A percentile compares a stretch with the other conserved stretches of the same genome.
Conservation (phyloP, 2,113 vertebrate species). For the Grus americana region DNA sequence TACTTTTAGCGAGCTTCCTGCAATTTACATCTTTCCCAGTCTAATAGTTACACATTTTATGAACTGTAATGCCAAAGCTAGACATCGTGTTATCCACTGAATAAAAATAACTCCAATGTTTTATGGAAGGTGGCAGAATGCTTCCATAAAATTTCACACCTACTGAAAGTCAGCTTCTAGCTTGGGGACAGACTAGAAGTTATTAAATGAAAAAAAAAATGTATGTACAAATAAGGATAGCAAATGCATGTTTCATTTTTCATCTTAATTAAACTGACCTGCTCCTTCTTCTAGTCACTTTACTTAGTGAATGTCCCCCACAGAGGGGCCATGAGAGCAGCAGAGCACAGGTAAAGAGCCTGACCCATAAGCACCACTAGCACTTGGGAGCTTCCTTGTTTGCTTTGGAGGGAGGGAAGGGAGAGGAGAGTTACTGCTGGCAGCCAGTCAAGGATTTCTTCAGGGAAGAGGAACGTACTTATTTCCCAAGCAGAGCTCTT, state of each 20-base stretch:
- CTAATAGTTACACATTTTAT: neutral
- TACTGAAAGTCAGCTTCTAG: neutral
- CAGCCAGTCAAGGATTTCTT: neutral
- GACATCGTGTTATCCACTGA: neutral
- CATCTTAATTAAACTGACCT: neutral
- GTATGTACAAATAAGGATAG: neutral
- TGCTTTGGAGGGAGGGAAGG: neutral
- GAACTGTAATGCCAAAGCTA: neutral
- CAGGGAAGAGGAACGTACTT: neutral
- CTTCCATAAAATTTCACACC: neutral
- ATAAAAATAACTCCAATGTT: neutral
- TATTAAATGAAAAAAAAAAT: neutral
- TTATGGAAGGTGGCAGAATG: neutral
- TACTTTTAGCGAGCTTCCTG: neutral
- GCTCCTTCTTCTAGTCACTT: neutral
- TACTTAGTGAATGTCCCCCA: neutral
- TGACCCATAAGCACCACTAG: neutral
- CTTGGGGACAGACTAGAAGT: neutral
- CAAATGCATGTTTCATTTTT: neutral
- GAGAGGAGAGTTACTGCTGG: neutral
- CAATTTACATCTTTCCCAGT: neutral
- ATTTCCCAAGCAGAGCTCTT: neutral
- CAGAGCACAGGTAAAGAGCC: neutral
- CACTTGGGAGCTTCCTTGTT: neutral
- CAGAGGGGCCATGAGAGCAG: fast-evolving